Percentiles rank a stretch among this genome's conserved stretches.
phyloP scores from a whole-genome alignment of 2,888 invertebrate genomes.

The Ctenicera cuprea region DNA sequence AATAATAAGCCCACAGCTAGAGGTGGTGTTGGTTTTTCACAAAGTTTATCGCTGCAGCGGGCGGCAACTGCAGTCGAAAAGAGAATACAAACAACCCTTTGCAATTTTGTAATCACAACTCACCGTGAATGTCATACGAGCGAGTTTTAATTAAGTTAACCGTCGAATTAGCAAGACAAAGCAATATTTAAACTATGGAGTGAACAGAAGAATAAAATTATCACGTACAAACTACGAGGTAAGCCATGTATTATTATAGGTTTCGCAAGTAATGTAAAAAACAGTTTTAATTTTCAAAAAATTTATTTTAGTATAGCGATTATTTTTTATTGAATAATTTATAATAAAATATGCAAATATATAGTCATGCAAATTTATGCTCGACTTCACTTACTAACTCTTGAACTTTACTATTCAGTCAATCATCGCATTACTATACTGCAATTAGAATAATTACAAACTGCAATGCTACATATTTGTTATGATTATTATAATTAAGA shows the following conservation, averaged over 20 bases:
- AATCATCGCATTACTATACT: background rate
- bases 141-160: constrained; percentile 27
- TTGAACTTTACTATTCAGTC: constrained; percentile 17
- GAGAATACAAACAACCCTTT: constrained; percentile 31
- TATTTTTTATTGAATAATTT: background rate
- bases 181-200: constrained; percentile 12
- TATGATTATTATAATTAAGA: background rate
- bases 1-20: constrained; percentile 29
- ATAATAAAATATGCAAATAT: constrained; percentile 2
- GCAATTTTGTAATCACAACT: constrained; percentile 30
- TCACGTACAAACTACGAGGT: background rate
- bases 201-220: background rate
- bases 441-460: constrained; percentile 11
- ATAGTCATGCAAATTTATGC: constrained; percentile 15
- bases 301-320: background rate
- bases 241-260: no score
- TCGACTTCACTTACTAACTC: constrained; percentile 7
- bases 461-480: background rate
- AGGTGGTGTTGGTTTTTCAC: constrained; percentile 25
- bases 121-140: constrained; percentile 34
- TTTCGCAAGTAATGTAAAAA: no score
- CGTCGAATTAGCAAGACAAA: constrained; percentile 33
- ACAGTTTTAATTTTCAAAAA: no score
- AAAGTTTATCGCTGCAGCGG: constrained; percentile 25
- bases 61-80: constrained; percentile 28